These are phyloP conservation scores for Nomia melanderi DNA, from an alignment of 1,140 invertebrate genomes.

Conservation along the genomic window DNA sequence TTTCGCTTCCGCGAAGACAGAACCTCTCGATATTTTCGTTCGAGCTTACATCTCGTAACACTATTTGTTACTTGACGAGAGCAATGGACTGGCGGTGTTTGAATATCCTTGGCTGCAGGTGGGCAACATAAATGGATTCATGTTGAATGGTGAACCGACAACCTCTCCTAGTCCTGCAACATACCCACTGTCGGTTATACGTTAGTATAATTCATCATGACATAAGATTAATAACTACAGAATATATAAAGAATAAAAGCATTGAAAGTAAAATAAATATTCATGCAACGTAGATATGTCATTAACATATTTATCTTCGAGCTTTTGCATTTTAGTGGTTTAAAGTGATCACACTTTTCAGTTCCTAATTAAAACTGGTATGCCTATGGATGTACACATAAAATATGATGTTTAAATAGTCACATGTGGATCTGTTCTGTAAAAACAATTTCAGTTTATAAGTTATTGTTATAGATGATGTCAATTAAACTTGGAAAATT, in stretches of 20 bases:
- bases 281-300: not conserved
- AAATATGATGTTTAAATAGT: no score
- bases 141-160: slow-evolving; percentile 91
- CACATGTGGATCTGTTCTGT: no score
- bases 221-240: slow-evolving; percentile 10
- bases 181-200: slow-evolving; percentile 74
- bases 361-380: no score
- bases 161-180: slow-evolving; percentile 87
- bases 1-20: slow-evolving; percentile 34
- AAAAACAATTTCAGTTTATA: no score
- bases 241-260: not conserved
- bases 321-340: no score
- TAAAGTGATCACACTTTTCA: no score
- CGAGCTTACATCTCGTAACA: slow-evolving; percentile 69
- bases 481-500: no score
- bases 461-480: no score
- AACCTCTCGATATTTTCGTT: slow-evolving; percentile 20
- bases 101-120: slow-evolving; percentile 93
- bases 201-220: slow-evolving; percentile 61
- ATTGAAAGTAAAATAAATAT: no score
- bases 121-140: slow-evolving; percentile 94
- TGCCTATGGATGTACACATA: no score
- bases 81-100: slow-evolving; percentile 87
- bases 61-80: slow-evolving; percentile 91
- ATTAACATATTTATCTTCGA: not conserved